These are phyloP conservation scores for Sarcophaga peregrina DNA, from an alignment of 1,140 invertebrate genomes.

Conservation along the genomic window DNA sequence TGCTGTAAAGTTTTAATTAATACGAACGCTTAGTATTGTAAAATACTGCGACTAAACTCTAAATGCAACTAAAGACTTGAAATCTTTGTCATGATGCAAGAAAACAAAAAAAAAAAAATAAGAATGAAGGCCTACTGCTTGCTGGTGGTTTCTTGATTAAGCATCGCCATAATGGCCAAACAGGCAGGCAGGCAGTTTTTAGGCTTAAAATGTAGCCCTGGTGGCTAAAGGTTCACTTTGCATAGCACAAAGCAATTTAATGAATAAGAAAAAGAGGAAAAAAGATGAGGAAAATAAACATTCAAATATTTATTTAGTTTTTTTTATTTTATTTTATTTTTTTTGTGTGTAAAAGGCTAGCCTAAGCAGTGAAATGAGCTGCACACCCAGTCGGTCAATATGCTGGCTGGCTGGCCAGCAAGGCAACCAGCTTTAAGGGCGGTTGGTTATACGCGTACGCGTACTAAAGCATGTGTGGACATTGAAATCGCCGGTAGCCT, in stretches of 20 bases:
- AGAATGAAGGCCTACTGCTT: neutral
- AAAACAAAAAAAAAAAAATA: neutral
- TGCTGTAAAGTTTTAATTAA: constrained; percentile 25
- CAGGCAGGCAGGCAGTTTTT: neutral
- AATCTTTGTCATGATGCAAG: neutral
- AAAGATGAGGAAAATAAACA: neutral
- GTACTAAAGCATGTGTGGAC: constrained; percentile 10
- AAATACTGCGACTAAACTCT: neutral
- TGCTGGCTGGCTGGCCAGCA: neutral
- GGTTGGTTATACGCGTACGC: neutral
- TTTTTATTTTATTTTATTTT: too few species aligned
- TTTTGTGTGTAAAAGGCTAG: too few species aligned
- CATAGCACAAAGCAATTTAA: too few species aligned
- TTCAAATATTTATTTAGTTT: neutral
- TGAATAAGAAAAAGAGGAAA: too few species aligned
- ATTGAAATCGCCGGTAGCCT: constrained; percentile 59
- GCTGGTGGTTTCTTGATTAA: constrained; percentile 34
- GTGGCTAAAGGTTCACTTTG: too few species aligned
- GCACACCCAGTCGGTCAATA: neutral
- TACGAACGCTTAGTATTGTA: constrained; percentile 11
- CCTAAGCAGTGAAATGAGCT: neutral
- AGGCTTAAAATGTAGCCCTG: neutral
- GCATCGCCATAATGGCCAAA: constrained; percentile 28
- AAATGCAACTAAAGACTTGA: neutral
- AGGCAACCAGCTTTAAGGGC: neutral